A percentile compares a stretch with the other conserved stretches of the same genome.
Evolutionary conservation across 2,113 vertebrate genomes (phyloP).

Genomic region (Monopterus albus): DNA sequence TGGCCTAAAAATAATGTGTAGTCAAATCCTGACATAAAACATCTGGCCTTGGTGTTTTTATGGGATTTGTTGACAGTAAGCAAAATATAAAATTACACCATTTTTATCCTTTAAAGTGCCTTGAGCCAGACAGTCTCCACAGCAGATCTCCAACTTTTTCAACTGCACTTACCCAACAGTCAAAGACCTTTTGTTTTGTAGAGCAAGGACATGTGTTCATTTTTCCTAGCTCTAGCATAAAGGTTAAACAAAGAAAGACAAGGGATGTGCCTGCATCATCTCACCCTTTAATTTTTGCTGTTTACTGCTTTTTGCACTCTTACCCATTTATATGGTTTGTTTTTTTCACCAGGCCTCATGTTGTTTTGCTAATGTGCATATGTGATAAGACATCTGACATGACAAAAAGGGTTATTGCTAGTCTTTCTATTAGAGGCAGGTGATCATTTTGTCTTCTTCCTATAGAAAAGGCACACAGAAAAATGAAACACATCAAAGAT

Average conservation of each 20-base stretch:
- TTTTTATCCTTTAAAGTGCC: background rate
- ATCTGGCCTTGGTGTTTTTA: too few species aligned
- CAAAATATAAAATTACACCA: background rate
- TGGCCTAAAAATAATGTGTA: too few species aligned
- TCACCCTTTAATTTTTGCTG: slow-evolving; percentile 28
- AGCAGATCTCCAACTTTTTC: background rate
- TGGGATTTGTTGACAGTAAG: too few species aligned
- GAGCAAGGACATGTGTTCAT: background rate
- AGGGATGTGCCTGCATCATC: background rate
- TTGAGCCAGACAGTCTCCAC: background rate
- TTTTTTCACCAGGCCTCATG: slow-evolving; percentile 36
- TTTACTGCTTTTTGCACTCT: slow-evolving; percentile 13
- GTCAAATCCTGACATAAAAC: too few species aligned
- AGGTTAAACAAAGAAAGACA: too few species aligned
- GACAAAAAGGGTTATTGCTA: slow-evolving; percentile 12
- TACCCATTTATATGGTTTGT: slow-evolving; percentile 38
- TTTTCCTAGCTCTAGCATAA: background rate
- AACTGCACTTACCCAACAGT: background rate
- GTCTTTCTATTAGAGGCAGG: slow-evolving; percentile 25
- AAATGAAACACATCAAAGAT: slow-evolving; percentile 50
- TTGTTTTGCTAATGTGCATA: slow-evolving; percentile 6
- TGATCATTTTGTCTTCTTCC: slow-evolving; percentile 44
- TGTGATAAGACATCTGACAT: background rate
- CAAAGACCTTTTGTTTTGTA: background rate
- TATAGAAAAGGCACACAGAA: slow-evolving; percentile 35